phyloP scores from a whole-genome alignment of 2,888 invertebrate species.

The Imbricaverruca yamaguchii region DNA sequence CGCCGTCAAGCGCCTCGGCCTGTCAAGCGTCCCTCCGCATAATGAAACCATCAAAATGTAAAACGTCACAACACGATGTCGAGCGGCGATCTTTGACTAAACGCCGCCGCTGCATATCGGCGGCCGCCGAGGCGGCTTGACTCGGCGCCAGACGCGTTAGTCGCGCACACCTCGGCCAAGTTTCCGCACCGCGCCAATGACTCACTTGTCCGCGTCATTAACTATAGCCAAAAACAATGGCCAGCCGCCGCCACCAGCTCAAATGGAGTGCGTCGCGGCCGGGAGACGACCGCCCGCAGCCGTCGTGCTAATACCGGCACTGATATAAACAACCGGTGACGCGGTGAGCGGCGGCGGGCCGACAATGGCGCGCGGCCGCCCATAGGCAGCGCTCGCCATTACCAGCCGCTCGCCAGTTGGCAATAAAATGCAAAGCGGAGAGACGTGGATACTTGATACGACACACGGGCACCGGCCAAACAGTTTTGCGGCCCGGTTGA shows the following conservation, averaged over 20 bases:
- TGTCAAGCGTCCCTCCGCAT: no score
- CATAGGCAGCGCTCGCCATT: background rate
- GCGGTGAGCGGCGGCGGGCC: background rate
- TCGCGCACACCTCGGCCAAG: background rate
- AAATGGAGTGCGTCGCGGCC: background rate
- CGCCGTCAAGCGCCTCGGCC: no score
- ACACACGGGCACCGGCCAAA: background rate
- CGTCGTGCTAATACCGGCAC: background rate
- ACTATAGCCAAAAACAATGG: conserved; percentile 4
- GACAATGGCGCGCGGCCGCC: background rate
- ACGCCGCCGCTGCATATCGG: background rate
- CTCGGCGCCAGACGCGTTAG: background rate
- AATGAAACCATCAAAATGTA: no score
- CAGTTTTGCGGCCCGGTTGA: background rate
- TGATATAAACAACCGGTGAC: conserved; percentile 3
- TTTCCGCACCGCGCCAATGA: background rate
- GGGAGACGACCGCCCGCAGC: background rate
- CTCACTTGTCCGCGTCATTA: conserved; percentile 3
- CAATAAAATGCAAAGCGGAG: conserved; percentile 7
- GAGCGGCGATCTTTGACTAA: no score
- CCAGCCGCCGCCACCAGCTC: background rate
- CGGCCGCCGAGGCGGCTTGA: background rate
- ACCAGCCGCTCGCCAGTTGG: background rate
- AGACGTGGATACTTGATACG: background rate
- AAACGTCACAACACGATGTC: no score